Evolutionary conservation across 1,140 invertebrate species (phyloP).

Genomic region (Pissodes strobi): DNA sequence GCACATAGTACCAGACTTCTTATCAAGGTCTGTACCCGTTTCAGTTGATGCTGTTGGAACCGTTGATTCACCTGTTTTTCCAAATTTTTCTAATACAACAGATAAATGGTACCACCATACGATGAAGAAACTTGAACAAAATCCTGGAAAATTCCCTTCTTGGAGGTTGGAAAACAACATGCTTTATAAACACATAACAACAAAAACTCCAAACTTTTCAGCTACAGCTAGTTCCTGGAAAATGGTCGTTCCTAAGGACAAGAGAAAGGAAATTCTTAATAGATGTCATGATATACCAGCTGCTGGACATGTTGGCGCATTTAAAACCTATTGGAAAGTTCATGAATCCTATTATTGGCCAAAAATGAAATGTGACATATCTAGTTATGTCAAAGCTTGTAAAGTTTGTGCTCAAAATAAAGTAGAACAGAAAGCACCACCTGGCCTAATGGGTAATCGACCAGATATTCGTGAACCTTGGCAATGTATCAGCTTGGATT

Average conservation of each 20-base stretch:
- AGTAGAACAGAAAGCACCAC: neutral
- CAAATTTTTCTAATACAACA: slow-evolving; percentile 1
- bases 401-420: neutral
- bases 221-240: slow-evolving; percentile 4
- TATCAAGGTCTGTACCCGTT: too few species aligned
- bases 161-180: slow-evolving; percentile 3
- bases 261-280: slow-evolving; percentile 1
- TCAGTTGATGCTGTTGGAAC: neutral
- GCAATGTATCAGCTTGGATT: too few species aligned
- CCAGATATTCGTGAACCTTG: slow-evolving; percentile 11
- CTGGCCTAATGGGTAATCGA: slow-evolving; percentile 3
- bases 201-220: neutral
- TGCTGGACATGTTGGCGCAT: slow-evolving; percentile 6
- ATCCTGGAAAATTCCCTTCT: neutral
- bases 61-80: neutral
- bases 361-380: slow-evolving; percentile 22
- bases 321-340: slow-evolving; percentile 10
- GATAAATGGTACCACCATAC: slow-evolving; percentile 1
- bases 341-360: slow-evolving; percentile 19
- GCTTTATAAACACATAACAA: slow-evolving; percentile 8
- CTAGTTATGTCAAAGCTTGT: slow-evolving; percentile 11
- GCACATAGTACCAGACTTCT: too few species aligned
- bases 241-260: slow-evolving; percentile 6
- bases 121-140: neutral
- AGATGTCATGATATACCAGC: slow-evolving; percentile 4